phyloP scores from a whole-genome alignment of 2,888 invertebrate species.

The Agrochola macilenta region DNA sequence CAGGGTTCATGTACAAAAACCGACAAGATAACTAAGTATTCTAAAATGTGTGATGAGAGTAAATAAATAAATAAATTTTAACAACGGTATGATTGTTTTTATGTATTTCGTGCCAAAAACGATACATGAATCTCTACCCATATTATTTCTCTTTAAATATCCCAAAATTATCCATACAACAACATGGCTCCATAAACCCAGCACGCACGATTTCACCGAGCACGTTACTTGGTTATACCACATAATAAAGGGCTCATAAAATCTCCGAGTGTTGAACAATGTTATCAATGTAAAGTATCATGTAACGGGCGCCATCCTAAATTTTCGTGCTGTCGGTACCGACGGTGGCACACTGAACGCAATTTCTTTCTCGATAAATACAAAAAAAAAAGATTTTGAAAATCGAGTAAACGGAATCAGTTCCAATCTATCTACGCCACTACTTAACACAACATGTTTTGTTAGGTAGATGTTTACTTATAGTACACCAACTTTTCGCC shows the following conservation, averaged over 20 bases:
- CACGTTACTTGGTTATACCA: conserved; percentile 64
- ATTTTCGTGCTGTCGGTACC: conserved; percentile 72
- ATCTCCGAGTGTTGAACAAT: conserved; percentile 85
- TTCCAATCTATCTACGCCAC: background rate
- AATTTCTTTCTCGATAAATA: background rate
- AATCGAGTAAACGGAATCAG: background rate
- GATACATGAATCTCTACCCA: background rate
- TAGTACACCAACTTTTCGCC: too few species aligned
- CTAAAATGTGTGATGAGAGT: background rate
- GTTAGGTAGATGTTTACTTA: too few species aligned
- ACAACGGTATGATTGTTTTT: background rate
- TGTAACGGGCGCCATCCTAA: conserved; percentile 78
- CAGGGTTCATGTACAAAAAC: background rate
- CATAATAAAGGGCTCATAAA: conserved; percentile 81
- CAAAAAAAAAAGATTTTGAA: background rate
- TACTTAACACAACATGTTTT: too few species aligned
- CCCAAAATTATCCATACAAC: conserved; percentile 35
- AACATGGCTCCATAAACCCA: conserved; percentile 38
- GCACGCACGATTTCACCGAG: conserved; percentile 25
- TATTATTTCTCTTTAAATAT: conserved; percentile 33
- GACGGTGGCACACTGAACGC: conserved; percentile 63
- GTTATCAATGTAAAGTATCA: conserved; percentile 86
- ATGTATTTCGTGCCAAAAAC: background rate
- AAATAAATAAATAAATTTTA: background rate
- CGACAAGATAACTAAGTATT: background rate